Evolutionary conservation across 2,113 vertebrate genomes (phyloP), one percentile per base, ranked within the genome.

Genomic region (Lepisosteus osseus): DNA sequence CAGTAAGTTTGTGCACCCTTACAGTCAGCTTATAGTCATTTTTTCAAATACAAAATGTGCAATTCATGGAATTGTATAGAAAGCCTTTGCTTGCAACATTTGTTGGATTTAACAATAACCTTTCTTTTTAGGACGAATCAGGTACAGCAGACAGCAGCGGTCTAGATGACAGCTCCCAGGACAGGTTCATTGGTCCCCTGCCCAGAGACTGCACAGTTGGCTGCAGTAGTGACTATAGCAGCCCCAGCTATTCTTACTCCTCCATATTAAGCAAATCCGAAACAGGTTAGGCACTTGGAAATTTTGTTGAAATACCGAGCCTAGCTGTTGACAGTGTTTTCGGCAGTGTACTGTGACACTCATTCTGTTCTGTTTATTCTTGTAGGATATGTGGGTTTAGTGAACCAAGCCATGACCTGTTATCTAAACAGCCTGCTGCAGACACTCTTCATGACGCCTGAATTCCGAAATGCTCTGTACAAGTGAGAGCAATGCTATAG

Each of bases 371-470:
- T 79, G 70, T 57, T 6, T 73, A 0, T 77, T 56, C 57, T 79
- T 87, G 17, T 86, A 99, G 97, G 97, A 77, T 99, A 99, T 54
- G 97, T 99, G 73, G 97, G 97, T 67, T 88, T 99, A 84, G 97
- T 99, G 82, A 99, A 99, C 86, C 97, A 99, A 84, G 97, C 97
- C 56, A 99, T 99, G 97, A 99, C 97, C 72, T 99, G 97, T 84
- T 99, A 99, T 86, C 86, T 99, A 87, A 99, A 99, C 89, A 99
- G 97, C 87, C 94, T 99, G 74, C 90, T 99, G 51, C 97, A 99
- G 86, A 98, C 97, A 1, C 92, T 99, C 80, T 99, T 93, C 85
- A 99, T 99, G 97, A 99, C 97, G 74, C 97, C 97, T 2, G 97
- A 99, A 85, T 99, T 99, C 89, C 95, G 97, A 85, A 99, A 99